Evolutionary conservation across 2,797 vertebrate species (phyloP), one percentile per base, ranked within the genome.

Genomic region (Centroberyx gerrardi): DNA sequence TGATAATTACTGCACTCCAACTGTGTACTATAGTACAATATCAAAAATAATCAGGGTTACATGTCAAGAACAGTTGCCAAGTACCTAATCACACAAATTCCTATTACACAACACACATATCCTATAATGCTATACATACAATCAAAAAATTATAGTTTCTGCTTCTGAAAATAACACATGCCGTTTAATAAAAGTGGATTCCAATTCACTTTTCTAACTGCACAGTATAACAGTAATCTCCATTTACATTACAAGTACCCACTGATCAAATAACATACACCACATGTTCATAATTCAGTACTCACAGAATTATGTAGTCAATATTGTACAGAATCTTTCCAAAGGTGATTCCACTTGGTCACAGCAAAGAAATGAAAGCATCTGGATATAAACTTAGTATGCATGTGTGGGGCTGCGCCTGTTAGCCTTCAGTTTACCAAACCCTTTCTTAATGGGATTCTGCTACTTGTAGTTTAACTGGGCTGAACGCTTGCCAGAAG

Each of bases 241-340:
- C 66, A 58, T 62, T 22, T 22, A 58, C 55, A 60, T 15, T 42
- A 65, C 55, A 80, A 62, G 33, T 9, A 13, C 40, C n/a, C 44
- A 56, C n/a, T n/a, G 31, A 68, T 36, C 72, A 66, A 75, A 33
- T 33, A 33, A 33, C 33, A 33, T 7, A 33, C 53, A 79, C 15
- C 6, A 76, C 68, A 79, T 31, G 36, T 70, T 70, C 13, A 58
- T 62, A 46, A 68, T 61, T 53, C 27, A 63, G 83, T 91, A 93
- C 87, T 91, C 88, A 91, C 90, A 87, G 87, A 85, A 70, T 12
- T 84, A 83, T 9, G 86, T 49, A 9, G 88, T 67, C 85, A 88
- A 87, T 58, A 87, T 73, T 83, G 78, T 74, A 88, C 73, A 89
- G 78, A 81, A 71, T 71, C 38, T 79, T 82, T 81, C 72, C 82